Percentiles rank a stretch among this genome's conserved stretches.
Evolutionary conservation across 2,113 vertebrate genomes (phyloP).

Genomic region (Gobius niger): DNA sequence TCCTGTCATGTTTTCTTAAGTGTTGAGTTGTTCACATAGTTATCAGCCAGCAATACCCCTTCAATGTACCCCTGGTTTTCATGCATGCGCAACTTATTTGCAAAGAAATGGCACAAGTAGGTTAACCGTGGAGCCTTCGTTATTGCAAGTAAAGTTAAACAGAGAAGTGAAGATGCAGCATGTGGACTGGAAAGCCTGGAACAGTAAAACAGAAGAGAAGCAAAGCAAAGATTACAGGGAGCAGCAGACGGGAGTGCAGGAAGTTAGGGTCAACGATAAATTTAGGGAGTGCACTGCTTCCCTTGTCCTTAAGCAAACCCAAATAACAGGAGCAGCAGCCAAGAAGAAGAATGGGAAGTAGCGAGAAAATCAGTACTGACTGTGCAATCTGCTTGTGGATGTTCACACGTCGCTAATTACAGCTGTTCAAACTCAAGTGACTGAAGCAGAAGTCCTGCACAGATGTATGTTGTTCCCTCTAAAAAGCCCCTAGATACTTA

Average conservation of each 20-base stretch:
- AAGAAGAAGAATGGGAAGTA: background rate
- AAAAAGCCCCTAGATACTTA: too few species aligned
- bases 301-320: conserved; percentile 42
- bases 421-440: background rate
- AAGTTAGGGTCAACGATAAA: conserved; percentile 56
- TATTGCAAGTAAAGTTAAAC: background rate
- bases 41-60: conserved; percentile 39
- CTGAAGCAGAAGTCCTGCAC: background rate
- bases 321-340: conserved; percentile 7
- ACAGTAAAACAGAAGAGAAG: background rate
- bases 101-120: too few species aligned
- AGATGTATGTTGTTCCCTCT: too few species aligned
- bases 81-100: too few species aligned
- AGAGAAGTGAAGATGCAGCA: background rate
- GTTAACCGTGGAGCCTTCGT: too few species aligned
- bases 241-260: conserved; percentile 9
- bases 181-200: too few species aligned
- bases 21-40: conserved; percentile 71
- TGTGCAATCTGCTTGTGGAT: background rate
- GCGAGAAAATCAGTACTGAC: background rate
- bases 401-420: background rate
- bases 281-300: conserved; percentile 31
- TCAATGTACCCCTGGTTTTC: too few species aligned
- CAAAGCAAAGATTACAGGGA: conserved; percentile 11
- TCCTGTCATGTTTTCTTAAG: conserved; percentile 61